phyloP scores from a whole-genome alignment of 1,140 invertebrate genomes.

The Micrasema minimum region DNA sequence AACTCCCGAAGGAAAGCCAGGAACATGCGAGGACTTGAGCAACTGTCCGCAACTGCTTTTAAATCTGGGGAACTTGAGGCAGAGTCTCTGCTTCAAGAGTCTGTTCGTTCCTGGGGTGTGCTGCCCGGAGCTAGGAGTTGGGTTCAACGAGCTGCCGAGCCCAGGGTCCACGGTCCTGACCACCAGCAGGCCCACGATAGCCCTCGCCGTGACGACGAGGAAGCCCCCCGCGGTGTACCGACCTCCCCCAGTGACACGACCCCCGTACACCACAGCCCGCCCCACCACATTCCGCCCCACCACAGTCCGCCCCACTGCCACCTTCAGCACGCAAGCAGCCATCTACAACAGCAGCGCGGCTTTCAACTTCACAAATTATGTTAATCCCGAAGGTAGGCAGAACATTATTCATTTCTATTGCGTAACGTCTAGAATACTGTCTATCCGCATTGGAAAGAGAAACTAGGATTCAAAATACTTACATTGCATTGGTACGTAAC shows the following conservation, averaged over 20 bases:
- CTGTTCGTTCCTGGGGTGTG: conserved; percentile 92
- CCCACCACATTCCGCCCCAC: conserved; percentile 49
- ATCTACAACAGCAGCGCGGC: conserved; percentile 59
- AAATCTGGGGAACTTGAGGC: conserved; percentile 82
- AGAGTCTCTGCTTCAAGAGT: conserved; percentile 92
- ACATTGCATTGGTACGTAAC: no score
- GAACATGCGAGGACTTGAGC: conserved; percentile 89
- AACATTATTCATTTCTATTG: no score
- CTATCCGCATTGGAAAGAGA: no score
- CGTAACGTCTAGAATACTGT: no score
- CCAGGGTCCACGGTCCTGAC: conserved; percentile 59
- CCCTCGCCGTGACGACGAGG: conserved; percentile 62
- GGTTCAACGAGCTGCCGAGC: conserved; percentile 57
- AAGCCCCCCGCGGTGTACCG: conserved; percentile 58
- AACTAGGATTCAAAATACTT: no score
- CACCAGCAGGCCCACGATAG: conserved; percentile 58
- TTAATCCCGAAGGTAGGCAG: conserved; percentile 62
- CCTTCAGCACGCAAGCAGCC: conserved; percentile 44
- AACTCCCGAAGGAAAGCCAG: conserved; percentile 80
- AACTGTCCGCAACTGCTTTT: conserved; percentile 88
- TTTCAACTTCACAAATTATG: conserved; percentile 62
- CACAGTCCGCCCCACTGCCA: no score
- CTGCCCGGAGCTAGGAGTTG: conserved; percentile 73
- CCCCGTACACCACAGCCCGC: conserved; percentile 59
- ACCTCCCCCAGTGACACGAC: conserved; percentile 58